Base-by-base conservation (phyloP, 2,113 vertebrate genomes). In the Trogon surrucura region DNA sequence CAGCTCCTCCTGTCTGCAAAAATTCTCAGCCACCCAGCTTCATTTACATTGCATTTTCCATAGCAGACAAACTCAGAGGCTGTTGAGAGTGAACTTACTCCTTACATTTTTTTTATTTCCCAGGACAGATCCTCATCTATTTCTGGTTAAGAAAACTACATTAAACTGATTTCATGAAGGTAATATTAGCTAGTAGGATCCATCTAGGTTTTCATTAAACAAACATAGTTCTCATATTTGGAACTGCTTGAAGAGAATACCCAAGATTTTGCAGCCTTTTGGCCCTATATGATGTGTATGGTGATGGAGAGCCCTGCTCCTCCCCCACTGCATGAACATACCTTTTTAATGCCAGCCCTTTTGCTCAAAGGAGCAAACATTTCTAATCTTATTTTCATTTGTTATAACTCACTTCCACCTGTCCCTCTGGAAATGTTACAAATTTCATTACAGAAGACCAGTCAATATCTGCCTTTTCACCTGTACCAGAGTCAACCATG, bases 291-390 rank as follows among this genome's bases (percentile, higher is more conserved):
- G 45, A 85, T 66, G 22, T 50, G 12, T 47, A 71, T 16, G 23
- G 81, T 79, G 54, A 95, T 1, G 19, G 71, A 79, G 53, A 93
- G 11, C 25, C 20, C 15, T 41, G 41, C 41, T 85, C n/a, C 41
- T 92, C 18, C 23, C 53, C 34, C 10, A 85, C 38, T 88, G 26
- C 14, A 6, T 69, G 32, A 61, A 22, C 19, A 44, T 85, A 29
- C 11, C 10, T 30, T 84, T 96, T 93, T 82, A 92, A 71, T 5
- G 2, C 84, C 86, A 91, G 23, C n/a, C 58, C 86, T n/a, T 82
- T 90, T 95, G 75, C 84, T 90, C 88, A 92, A 95, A 96, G 58
- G 38, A 88, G 88, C 91, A 41, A 41, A 71, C 22, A 41, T 94
- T 92, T 80, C 85, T 91, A 96, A 84, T 67, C 73, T 62, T 95